Conservation (phyloP, 2,797 vertebrate genomes). For the Micromesistius poutassou region DNA sequence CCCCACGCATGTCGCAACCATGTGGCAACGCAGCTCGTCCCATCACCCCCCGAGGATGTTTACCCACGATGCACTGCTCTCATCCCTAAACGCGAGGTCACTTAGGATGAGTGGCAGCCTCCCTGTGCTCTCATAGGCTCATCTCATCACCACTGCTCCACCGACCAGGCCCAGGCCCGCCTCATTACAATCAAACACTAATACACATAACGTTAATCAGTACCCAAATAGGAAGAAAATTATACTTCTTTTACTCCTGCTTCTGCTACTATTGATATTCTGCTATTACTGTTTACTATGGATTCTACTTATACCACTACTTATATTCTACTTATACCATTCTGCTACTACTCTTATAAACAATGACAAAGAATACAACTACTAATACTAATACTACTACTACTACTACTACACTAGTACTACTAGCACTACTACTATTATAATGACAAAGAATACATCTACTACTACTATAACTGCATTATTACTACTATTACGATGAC, state of each 20-base stretch:
- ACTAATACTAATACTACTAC: neutral
- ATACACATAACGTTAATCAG: neutral
- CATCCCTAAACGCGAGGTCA: neutral
- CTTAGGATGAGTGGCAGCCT: neutral
- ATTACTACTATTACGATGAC: too few relatives aligned
- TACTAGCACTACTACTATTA: neutral
- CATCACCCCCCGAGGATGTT: conserved; percentile 58
- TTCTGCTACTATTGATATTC: too few relatives aligned
- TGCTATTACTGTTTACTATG: too few relatives aligned
- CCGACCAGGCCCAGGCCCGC: neutral
- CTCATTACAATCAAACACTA: neutral
- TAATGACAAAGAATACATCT: too few relatives aligned
- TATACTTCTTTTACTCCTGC: too few relatives aligned
- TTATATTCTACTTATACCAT: too few relatives aligned
- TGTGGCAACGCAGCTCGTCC: conserved; percentile 65
- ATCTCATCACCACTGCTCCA: neutral
- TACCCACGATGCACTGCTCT: conserved; percentile 35
- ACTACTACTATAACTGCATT: neutral
- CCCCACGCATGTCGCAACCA: conserved; percentile 70
- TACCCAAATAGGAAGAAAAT: neutral
- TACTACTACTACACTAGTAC: neutral
- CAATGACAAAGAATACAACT: too few relatives aligned
- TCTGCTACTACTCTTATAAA: too few relatives aligned
- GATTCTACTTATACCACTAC: too few relatives aligned
- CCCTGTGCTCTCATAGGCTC: neutral